Base-by-base conservation (phyloP, 1,140 invertebrate species). In the Tachypleus tridentatus region DNA sequence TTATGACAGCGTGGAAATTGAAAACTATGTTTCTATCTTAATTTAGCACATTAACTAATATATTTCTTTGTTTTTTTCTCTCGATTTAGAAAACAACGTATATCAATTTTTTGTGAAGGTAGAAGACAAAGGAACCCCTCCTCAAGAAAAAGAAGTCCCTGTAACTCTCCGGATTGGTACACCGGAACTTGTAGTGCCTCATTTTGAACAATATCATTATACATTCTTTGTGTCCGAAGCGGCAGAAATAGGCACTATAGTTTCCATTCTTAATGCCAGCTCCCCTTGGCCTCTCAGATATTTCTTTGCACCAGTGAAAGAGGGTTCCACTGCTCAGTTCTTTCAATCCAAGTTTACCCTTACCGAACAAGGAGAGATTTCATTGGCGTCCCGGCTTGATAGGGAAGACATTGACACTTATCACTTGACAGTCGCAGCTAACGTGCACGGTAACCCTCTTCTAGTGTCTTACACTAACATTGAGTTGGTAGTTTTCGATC, bases 41-140 rank as follows among this genome's bases (percentile, higher is more conserved):
- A 29, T 29, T 29, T 29, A 29, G 29, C 29, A 29, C 29, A 29
- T 29, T 29, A 29, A 29, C 70, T 89, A 29, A 29, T 29, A 29
- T 29, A 29, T 29, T 29, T 29, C 29, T 29, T 29, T 29, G 29
- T 29, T 29, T 29, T 58, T 58, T 65, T 61, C 9, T 63, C 68
- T 90, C 74, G 77, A 91, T 81, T 61, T 87, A 90, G 88, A 85
- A 73, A 86, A 87, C 71, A 82, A 89, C 78, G 80, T 87, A 5
- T 88, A 89, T 75, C 90, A 94, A 78, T 86, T 95, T 71, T 96
- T 95, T 78, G 85, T 96, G 47, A 82, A 88, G 63, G 93, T 89
- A 5, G 83, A 82, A 60, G 92, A 97, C 77, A 81, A 81, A 70
- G 89, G 91, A n/a, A 78, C 78, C 49, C 84, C 84, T 4, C 74